Base-by-base conservation (phyloP, 2,113 vertebrate genomes). In the Nansenia antarctica region DNA sequence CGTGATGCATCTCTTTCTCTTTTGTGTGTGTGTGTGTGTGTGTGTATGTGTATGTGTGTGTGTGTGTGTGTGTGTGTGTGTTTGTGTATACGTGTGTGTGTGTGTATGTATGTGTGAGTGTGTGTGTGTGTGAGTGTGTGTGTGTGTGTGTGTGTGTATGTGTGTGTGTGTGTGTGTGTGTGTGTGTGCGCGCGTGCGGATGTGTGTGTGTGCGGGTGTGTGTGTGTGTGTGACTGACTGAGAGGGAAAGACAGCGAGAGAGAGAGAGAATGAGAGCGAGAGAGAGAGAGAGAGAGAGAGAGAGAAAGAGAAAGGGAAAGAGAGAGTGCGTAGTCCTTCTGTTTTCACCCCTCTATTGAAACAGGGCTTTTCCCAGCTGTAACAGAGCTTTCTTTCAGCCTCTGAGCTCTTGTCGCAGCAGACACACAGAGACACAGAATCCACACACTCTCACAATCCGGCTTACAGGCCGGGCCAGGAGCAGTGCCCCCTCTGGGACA, bases 371-470 rank as follows among this genome's bases (percentile, higher is more conserved):
- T 80, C 69, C 55, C 73, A 68, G 81, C 59, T 80, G 54, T 82
- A 79, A 82, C 68, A 85, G 80, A 81, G 73, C 76, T 79, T 82
- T 80, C 76, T 81, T 87, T 89, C 62, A 77, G 24, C n/a, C 26
- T 52, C 67, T 72, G 60, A 73, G 70, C 80, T 78, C 79, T 87
- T 83, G 83, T 86, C 67, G 62, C 54, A 63, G 77, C 73, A 67
- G 75, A 72, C 76, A 78, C 71, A 62, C 81, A 87, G 73, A 83
- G 73, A 83, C 82, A 87, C 49, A 73, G 72, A 87, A 79, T 82
- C 79, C 82, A 81, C 70, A 80, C 55, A 77, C 72, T 72, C 76
- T 72, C 64, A 79, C 75, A 86, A 83, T 67, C 73, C 82, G 78
- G 65, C 63, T 67, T 34, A 32, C 72, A 22, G 58, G 30, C 61